phyloP scores from a whole-genome alignment of 2,888 invertebrate genomes.

The Escarpia spicata region DNA sequence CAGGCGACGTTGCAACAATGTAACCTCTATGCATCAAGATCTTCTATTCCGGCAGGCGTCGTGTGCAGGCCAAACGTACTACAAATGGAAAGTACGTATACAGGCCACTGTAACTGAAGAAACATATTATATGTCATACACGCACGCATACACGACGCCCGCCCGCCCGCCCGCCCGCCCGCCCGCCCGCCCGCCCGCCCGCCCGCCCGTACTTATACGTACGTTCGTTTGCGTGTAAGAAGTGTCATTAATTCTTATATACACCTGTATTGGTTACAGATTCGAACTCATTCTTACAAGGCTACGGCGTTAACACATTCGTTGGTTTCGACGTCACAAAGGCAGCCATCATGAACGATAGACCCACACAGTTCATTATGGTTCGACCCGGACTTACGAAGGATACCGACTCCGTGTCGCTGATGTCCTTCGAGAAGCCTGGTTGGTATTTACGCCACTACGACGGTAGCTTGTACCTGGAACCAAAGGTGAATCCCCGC shows the following conservation, averaged over 20 bases:
- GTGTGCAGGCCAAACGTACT: too few species aligned
- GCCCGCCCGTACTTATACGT: too few species aligned
- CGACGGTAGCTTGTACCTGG: background rate
- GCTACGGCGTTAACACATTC: background rate
- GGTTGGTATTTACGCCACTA: background rate
- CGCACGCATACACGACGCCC: too few species aligned
- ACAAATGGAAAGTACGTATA: too few species aligned
- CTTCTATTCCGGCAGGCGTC: too few species aligned
- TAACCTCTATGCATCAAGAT: too few species aligned
- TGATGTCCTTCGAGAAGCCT: background rate
- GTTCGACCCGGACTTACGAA: background rate
- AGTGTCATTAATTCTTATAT: background rate
- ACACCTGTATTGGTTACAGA: background rate
- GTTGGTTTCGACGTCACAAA: background rate
- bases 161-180: too few species aligned
- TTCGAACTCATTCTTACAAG: background rate
- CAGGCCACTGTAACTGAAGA: too few species aligned
- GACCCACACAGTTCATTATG: background rate
- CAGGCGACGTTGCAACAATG: too few species aligned
- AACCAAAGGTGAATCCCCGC: background rate
- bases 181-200: too few species aligned
- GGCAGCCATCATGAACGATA: background rate
- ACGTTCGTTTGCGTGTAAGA: background rate
- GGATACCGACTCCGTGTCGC: background rate
- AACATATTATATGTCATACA: too few species aligned